These are phyloP conservation scores for Halocynthia roretzi DNA, from an alignment of 23 tunicate species.

Conservation along the genomic window DNA sequence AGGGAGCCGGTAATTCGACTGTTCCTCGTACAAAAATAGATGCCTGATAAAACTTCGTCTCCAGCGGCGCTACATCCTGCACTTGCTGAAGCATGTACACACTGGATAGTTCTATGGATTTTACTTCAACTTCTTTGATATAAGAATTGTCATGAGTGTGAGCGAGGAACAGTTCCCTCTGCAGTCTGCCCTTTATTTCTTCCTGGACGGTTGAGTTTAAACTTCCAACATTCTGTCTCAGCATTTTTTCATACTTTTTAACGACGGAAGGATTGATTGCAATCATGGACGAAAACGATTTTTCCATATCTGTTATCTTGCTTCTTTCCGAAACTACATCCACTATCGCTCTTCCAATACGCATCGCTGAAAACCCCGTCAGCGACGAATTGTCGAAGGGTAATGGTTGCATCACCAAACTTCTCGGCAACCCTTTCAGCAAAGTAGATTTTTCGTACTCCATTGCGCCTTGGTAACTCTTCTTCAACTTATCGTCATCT, in stretches of 20 bases:
- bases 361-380: too few species aligned
- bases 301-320: neutral
- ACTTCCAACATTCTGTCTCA: neutral
- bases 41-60: constrained; percentile 4
- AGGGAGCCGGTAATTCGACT: too few species aligned
- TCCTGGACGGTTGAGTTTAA: neutral
- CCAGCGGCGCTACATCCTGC: neutral
- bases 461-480: neutral
- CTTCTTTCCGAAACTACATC: too few species aligned
- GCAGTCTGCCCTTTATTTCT: neutral
- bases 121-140: constrained; percentile 1
- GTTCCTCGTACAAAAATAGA: too few species aligned
- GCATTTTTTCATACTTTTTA: constrained; percentile 1
- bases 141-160: neutral
- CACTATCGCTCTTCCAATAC: too few species aligned
- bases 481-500: neutral
- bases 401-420: too few species aligned
- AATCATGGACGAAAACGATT: constrained; percentile 12
- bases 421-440: neutral
- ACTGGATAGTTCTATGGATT: neutral
- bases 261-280: constrained; percentile 4
- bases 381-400: too few species aligned
- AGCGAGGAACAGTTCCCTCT: constrained; percentile 2
- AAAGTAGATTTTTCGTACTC: neutral
- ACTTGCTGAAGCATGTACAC: neutral